Evolutionary conservation across 2,113 vertebrate species (phyloP).

Genomic region (Tapirus terrestris): DNA sequence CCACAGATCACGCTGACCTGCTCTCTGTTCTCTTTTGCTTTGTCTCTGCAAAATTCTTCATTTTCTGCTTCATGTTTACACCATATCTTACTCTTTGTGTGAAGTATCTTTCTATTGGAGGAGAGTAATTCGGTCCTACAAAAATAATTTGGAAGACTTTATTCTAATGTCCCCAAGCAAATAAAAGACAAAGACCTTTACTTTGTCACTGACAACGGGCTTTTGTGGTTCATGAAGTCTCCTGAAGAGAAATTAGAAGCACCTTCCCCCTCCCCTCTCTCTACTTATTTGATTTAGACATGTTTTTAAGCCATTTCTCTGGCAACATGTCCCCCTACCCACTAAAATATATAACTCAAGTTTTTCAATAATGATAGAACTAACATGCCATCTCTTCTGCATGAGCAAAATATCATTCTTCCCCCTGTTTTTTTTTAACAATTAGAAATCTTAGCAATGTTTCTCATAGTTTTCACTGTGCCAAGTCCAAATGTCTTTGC

Average conservation of each 20-base stretch:
- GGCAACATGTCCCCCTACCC: fast-evolving
- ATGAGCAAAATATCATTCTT: neutral
- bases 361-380: neutral
- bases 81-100: neutral
- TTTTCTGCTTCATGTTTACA: neutral
- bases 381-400: neutral
- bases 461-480: neutral
- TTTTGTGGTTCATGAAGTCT: neutral
- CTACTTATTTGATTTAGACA: neutral
- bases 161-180: neutral
- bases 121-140: neutral
- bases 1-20: neutral
- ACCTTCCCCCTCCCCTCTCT: neutral
- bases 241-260: neutral
- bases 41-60: neutral
- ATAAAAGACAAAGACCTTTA: neutral
- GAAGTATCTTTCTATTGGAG: neutral
- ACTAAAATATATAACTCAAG: neutral
- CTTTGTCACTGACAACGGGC: neutral
- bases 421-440: neutral
- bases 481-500: neutral
- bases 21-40: neutral
- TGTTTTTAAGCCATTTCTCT: neutral
- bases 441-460: neutral
- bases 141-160: neutral